A percentile compares a stretch with the other conserved stretches of the same genome.
These are phyloP conservation scores for Dendroctonus ponderosae DNA, from an alignment of 1,140 invertebrate species.

Conservation along the genomic window DNA sequence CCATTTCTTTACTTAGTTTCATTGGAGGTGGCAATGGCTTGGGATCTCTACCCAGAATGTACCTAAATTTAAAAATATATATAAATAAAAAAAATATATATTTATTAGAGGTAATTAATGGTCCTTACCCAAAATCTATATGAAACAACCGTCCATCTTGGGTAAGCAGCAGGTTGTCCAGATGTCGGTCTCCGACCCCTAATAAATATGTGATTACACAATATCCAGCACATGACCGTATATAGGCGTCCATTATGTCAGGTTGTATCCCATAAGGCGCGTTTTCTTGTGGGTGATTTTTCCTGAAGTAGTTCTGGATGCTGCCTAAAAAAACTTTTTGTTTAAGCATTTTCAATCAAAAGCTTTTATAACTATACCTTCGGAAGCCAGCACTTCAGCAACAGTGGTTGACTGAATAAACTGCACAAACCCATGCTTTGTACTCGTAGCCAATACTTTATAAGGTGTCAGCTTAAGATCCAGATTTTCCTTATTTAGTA, in stretches of 20 bases:
- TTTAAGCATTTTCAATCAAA: too few species aligned
- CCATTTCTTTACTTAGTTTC: constrained; percentile 99
- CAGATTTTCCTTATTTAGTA: constrained; percentile 88
- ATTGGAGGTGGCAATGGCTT: constrained; percentile 98
- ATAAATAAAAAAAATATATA: too few species aligned
- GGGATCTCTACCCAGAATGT: constrained; percentile 96
- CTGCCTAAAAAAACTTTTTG: constrained; percentile 48
- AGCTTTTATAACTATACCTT: constrained; percentile 56
- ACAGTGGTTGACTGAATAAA: constrained; percentile 94
- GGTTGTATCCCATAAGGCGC: constrained; percentile 87
- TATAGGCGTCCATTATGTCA: constrained; percentile 97
- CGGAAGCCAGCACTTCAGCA: constrained; percentile 83
- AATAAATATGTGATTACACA: constrained; percentile 98
- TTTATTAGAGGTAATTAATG: not conserved
- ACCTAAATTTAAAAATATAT: constrained; percentile 50
- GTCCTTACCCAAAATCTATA: constrained; percentile 86
- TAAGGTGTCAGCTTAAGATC: constrained; percentile 96
- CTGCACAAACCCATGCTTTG: constrained; percentile 95
- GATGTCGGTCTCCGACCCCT: constrained; percentile 96
- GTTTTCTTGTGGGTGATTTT: constrained; percentile 82
- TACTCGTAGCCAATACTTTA: constrained; percentile 88
- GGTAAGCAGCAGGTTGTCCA: constrained; percentile 94
- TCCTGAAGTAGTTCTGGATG: constrained; percentile 88
- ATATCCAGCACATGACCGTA: constrained; percentile 97
- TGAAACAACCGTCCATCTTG: constrained; percentile 92